Evolutionary conservation across 2,888 invertebrate species (phyloP).

Genomic region (Flexamia atlantica): DNA sequence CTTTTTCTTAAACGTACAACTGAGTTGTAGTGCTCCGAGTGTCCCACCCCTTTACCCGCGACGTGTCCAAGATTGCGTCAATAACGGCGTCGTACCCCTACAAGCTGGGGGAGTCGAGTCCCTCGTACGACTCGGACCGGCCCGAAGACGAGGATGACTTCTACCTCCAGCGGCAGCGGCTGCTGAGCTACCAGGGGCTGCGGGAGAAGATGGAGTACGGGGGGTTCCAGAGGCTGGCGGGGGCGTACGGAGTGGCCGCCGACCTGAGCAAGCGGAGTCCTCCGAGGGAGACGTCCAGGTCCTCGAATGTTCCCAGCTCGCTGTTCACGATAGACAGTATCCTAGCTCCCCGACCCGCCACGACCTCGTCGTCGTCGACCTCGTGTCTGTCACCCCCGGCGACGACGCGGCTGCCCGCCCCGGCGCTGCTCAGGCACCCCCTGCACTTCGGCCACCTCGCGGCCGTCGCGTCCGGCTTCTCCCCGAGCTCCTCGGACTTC

Average conservation of each 20-base stretch:
- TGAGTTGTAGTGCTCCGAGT: neutral
- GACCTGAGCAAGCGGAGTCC: conserved; percentile 44
- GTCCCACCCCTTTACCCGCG: neutral
- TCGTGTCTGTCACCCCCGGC: conserved; percentile 57
- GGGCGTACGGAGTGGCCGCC: neutral
- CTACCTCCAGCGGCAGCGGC: conserved; percentile 48
- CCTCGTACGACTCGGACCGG: conserved; percentile 57
- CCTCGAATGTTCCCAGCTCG: conserved; percentile 25
- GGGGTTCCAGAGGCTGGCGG: conserved; percentile 11
- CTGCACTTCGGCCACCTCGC: conserved; percentile 80
- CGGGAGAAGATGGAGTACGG: conserved; percentile 33
- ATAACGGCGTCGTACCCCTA: conserved; percentile 46
- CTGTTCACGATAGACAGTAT: conserved; percentile 93
- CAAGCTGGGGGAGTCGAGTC: conserved; percentile 57
- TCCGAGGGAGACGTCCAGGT: conserved; percentile 34
- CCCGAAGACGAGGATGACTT: conserved; percentile 52
- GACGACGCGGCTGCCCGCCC: conserved; percentile 69
- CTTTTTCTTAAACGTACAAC: neutral
- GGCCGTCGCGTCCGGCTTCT: conserved; percentile 78
- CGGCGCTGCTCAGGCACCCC: conserved; percentile 77
- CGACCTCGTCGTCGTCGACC: conserved; percentile 73
- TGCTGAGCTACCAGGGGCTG: conserved; percentile 29
- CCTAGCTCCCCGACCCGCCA: conserved; percentile 79
- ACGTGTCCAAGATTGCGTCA: conserved; percentile 50
- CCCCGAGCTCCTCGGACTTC: conserved; percentile 84